These are phyloP conservation scores for Pygmarrhopalites habei DNA, from an alignment of 1,140 invertebrate species.

Conservation along the genomic window DNA sequence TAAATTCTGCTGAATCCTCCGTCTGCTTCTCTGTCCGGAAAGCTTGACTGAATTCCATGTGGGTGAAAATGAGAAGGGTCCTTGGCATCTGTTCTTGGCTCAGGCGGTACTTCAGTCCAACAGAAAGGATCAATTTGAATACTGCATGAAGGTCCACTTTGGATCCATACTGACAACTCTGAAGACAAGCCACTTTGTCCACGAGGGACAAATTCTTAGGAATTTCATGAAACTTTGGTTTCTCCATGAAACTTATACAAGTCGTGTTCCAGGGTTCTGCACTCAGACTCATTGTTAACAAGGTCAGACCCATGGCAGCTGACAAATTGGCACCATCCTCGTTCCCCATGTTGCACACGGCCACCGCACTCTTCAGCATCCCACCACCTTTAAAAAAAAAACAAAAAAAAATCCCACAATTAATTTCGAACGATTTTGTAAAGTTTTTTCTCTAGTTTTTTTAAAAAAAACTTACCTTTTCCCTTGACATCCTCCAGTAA, in stretches of 20 bases:
- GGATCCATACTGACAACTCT: slow-evolving; percentile 26
- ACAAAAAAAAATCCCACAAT: too few species aligned
- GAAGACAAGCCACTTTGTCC: slow-evolving; percentile 23
- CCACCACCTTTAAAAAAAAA: slow-evolving; percentile 6
- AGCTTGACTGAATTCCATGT: slow-evolving; percentile 36
- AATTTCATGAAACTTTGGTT: slow-evolving; percentile 16
- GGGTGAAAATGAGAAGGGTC: slow-evolving; percentile 31
- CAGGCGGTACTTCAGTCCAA: slow-evolving; percentile 24
- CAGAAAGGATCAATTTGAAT: slow-evolving; percentile 24
- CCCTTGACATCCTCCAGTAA: slow-evolving; percentile 27
- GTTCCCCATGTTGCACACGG: slow-evolving; percentile 34
- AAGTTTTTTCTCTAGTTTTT: too few species aligned
- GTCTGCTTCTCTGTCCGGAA: too few species aligned
- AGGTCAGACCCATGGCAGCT: slow-evolving; percentile 29
- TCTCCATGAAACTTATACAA: slow-evolving; percentile 25
- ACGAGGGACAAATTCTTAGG: neutral
- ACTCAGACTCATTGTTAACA: slow-evolving; percentile 24
- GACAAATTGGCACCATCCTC: slow-evolving; percentile 27
- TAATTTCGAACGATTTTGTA: neutral
- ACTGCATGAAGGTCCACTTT: slow-evolving; percentile 31
- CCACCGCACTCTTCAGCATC: slow-evolving; percentile 20
- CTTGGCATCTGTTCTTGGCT: slow-evolving; percentile 27
- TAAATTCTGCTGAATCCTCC: too few species aligned
- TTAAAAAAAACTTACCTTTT: slow-evolving; percentile 3
- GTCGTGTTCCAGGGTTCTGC: slow-evolving; percentile 25